Conservation (phyloP, 2,113 vertebrate species). For the Aramus guarauna region DNA sequence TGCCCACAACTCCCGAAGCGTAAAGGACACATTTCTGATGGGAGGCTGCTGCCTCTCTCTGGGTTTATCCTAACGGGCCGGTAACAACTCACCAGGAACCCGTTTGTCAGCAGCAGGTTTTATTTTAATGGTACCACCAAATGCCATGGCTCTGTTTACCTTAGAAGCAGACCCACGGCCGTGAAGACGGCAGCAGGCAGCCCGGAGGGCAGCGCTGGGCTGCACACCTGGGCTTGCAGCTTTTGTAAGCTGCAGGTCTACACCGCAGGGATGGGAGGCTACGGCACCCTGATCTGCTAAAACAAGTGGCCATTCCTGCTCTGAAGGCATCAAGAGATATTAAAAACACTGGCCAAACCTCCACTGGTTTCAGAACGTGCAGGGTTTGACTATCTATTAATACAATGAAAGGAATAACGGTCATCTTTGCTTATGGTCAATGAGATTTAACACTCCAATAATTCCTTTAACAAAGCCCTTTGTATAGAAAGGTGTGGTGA, state of each 20-base stretch:
- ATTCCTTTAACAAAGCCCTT: neutral
- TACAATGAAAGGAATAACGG: neutral
- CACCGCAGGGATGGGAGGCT: neutral
- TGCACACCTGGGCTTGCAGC: neutral
- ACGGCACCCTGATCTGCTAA: neutral
- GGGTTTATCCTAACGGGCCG: neutral
- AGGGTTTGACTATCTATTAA: neutral
- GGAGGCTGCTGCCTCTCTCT: neutral
- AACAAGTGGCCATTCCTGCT: neutral
- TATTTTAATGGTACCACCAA: neutral
- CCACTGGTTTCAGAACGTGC: neutral
- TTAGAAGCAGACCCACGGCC: neutral
- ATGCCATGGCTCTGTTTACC: neutral
- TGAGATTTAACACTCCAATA: neutral
- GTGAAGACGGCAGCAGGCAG: neutral
- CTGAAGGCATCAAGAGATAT: neutral
- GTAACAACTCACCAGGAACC: neutral
- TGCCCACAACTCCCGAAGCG: neutral
- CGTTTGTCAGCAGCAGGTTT: fast-evolving
- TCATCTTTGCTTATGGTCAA: neutral
- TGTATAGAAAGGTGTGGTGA: neutral
- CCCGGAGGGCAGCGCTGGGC: neutral
- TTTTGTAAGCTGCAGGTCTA: neutral
- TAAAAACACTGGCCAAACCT: neutral
- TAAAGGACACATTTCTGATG: neutral